Conservation (phyloP, 2,888 invertebrate genomes). For the Drosophila subsilvestris region DNA sequence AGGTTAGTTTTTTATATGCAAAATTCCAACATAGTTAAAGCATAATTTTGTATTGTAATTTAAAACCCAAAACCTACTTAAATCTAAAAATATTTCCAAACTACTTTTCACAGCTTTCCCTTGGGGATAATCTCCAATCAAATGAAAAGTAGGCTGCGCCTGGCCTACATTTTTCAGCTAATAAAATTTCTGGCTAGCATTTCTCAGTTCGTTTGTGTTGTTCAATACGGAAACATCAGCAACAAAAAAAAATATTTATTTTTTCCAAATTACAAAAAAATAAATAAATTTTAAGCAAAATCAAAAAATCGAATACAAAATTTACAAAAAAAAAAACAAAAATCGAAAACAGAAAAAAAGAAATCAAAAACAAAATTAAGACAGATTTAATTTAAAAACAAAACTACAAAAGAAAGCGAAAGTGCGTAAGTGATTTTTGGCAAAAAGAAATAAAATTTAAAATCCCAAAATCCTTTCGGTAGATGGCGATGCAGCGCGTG, state of each 20-base stretch:
- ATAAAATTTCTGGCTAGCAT: neutral
- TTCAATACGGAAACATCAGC: neutral
- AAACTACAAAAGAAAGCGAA: neutral
- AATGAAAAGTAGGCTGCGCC: neutral
- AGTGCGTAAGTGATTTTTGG: neutral
- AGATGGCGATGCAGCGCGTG: conserved; percentile 52
- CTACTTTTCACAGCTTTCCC: neutral
- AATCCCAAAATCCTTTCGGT: too few relatives aligned
- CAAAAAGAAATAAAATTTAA: neutral
- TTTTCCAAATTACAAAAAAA: conserved; percentile 6
- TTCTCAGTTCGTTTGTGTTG: neutral
- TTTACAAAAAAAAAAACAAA: conserved; percentile 1
- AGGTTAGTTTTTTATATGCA: neutral
- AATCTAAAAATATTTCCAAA: neutral
- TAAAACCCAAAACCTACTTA: neutral
- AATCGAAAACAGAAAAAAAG: conserved; percentile 2
- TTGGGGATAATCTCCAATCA: too few relatives aligned
- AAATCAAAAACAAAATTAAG: neutral
- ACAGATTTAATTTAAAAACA: neutral
- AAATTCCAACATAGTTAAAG: neutral
- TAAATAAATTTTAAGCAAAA: neutral
- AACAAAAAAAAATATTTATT: conserved; percentile 2
- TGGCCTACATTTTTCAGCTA: neutral
- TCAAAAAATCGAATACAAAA: neutral
- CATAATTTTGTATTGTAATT: too few relatives aligned